Evolutionary conservation across 2,888 invertebrate species (phyloP), one percentile per base, ranked within the genome.

Genomic region (Pseudanteris insignis): DNA sequence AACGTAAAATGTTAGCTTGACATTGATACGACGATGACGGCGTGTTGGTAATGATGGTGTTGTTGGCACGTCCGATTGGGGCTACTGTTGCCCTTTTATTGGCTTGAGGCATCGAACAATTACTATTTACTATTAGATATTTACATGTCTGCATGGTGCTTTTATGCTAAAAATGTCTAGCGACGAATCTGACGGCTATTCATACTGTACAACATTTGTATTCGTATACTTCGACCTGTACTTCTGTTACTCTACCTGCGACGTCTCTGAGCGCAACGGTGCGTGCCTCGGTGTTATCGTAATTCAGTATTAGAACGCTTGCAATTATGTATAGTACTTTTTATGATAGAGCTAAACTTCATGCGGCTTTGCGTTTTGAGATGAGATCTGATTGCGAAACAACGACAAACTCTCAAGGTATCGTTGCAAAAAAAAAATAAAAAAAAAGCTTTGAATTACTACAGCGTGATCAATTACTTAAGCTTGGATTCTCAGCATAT

Each of bases 81-180:
- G 55, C 63, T 58, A 66, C 66, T 67, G 67, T 66, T 59, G 65
- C 65, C 62, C 47, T 64, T 62, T 66, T 59, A 61, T 57, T 70
- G 68, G 70, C 72, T 73, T 73, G 69, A 74, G 68, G 71, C 74
- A 71, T 71, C 70, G 63, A 70, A 51, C 54, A 65, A n/a, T 54
- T 65, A 66, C 63, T 64, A 64, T 64, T 66, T 69, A 59, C 61
- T 66, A 67, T 69, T 72, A 72, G 70, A 71, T 65, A 71, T 67
- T 66, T 69, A 66, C 68, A 65, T 75, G 72, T 74, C 63, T 75
- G 75, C 76, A 76, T 77, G 76, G 69, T 71, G 74, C 74, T 76
- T 76, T 66, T 70, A 69, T 71, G 73, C 72, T 71, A 67, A 63
- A 72, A 67, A 67, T 74, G 73, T 70, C 69, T 73, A 74, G 74